Evolutionary conservation across 1,140 invertebrate species (phyloP).

Genomic region (silkworm (Bombyx mori)): ASM3026992v2 NC_085107.1:13498501-13499000

Average conservation of each 20-base stretch:
- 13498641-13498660: conserved; percentile 72
- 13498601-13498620: conserved; percentile 85
- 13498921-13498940: conserved; percentile 36
- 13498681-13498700: too few relatives aligned
- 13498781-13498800: too few relatives aligned
- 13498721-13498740: neutral
- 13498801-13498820: neutral
- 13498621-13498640: conserved; percentile 90
- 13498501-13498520: conserved; percentile 50
- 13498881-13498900: conserved; percentile 49
- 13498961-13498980: conserved; percentile 49
- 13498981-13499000: conserved; percentile 55
- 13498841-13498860: conserved; percentile 30
- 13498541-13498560: conserved; percentile 93
- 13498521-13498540: conserved; percentile 77
- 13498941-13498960: conserved; percentile 64
- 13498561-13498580: conserved; percentile 89
- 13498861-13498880: conserved; percentile 56
- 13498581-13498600: conserved; percentile 92
- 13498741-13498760: neutral
- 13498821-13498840: conserved; percentile 4
- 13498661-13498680: too few relatives aligned
- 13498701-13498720: too few relatives aligned
- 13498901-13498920: conserved; percentile 19
- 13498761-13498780: neutral